Evolutionary conservation across 2,113 vertebrate species (phyloP).

Genomic region (Festucalex cinctus): DNA sequence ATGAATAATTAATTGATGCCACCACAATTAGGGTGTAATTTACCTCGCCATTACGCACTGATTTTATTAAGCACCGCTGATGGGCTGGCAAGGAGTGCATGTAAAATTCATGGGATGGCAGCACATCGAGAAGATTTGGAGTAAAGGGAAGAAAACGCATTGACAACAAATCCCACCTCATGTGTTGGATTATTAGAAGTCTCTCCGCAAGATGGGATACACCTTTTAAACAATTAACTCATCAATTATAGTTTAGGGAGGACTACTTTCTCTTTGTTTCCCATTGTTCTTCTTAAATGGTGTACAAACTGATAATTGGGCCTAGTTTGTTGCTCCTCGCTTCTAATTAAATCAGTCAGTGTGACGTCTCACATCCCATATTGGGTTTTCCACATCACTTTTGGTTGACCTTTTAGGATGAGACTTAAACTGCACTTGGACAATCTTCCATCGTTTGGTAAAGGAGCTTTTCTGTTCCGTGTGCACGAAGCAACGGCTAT

Average conservation of each 20-base stretch:
- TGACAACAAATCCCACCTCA: slow-evolving; percentile 53
- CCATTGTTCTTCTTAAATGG: not conserved
- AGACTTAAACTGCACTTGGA: not conserved
- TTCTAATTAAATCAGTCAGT: not conserved
- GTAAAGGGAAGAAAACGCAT: slow-evolving; percentile 47
- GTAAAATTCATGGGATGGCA: slow-evolving; percentile 66
- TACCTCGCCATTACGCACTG: slow-evolving; percentile 56
- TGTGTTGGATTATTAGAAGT: slow-evolving; percentile 51
- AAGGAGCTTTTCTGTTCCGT: too few relatives aligned
- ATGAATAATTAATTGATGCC: slow-evolving; percentile 74
- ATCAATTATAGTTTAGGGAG: not conserved
- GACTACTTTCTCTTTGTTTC: not conserved
- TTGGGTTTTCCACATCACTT: not conserved
- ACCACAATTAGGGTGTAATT: slow-evolving; percentile 65
- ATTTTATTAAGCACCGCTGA: slow-evolving; percentile 62
- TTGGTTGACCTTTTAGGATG: not conserved
- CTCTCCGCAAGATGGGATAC: slow-evolving; percentile 37
- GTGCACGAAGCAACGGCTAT: not conserved
- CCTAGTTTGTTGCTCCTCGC: not conserved
- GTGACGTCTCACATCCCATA: not conserved
- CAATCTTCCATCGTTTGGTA: not conserved
- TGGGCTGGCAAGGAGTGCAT: slow-evolving; percentile 53
- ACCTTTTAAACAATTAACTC: slow-evolving; percentile 10
- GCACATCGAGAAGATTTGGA: slow-evolving; percentile 43
- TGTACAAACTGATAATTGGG: not conserved